Evolutionary conservation across 2,797 vertebrate species (phyloP).

Genomic region (Petrocephalus sullivani): DNA sequence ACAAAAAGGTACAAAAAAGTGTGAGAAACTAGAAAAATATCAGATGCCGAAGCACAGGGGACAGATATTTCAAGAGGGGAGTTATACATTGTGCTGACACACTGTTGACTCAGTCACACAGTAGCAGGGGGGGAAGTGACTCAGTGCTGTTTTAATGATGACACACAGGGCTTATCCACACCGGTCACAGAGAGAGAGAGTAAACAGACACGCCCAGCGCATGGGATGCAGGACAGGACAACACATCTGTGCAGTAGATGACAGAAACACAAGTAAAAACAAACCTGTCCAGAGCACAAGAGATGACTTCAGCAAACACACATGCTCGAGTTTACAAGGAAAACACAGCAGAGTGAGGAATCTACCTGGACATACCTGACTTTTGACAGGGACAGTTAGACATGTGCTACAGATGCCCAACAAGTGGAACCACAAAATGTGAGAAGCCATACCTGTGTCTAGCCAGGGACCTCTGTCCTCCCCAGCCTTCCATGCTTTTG

Average conservation of each 20-base stretch:
- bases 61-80: background rate
- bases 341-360: background rate
- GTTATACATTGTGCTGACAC: slow-evolving; percentile 7
- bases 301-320: background rate
- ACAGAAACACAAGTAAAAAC: background rate
- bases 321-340: background rate
- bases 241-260: background rate
- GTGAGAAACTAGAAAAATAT: slow-evolving; percentile 2
- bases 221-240: background rate
- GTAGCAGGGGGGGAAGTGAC: background rate
- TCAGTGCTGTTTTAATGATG: background rate
- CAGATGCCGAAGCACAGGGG: background rate
- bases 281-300: background rate
- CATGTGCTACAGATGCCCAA: background rate
- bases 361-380: background rate
- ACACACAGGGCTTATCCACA: slow-evolving; percentile 14
- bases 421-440: background rate
- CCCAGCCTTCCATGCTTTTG: slow-evolving; percentile 68
- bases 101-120: slow-evolving; percentile 7
- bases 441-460: slow-evolving; percentile 57
- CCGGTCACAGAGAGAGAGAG: background rate
- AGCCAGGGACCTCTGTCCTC: slow-evolving; percentile 54
- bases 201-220: slow-evolving; percentile 17
- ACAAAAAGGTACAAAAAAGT: background rate
- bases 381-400: background rate